Evolutionary conservation across 2,797 vertebrate genomes (phyloP).

Genomic region (Macropodus opercularis): DNA sequence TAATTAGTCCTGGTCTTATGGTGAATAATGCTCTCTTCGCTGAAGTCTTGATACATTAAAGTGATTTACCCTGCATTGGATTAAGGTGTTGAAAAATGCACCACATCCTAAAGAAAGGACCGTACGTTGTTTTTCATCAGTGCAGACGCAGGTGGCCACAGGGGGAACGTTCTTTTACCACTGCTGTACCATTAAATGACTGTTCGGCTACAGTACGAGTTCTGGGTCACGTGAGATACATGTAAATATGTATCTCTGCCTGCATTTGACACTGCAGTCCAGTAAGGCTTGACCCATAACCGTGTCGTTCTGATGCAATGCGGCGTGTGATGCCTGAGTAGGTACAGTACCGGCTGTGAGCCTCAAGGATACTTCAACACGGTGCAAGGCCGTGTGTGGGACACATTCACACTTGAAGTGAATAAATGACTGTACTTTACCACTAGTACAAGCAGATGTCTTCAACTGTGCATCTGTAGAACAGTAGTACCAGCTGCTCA

Average conservation of each 20-base stretch:
- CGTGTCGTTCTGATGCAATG: slow-evolving; percentile 24
- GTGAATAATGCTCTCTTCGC: slow-evolving; percentile 21
- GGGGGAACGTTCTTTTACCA: neutral
- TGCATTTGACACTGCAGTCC: slow-evolving; percentile 1
- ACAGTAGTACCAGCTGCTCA: neutral
- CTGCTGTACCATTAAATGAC: neutral
- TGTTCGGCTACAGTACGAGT: too few relatives aligned
- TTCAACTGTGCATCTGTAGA: neutral
- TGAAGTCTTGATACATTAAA: slow-evolving; percentile 24
- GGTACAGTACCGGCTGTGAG: slow-evolving; percentile 33
- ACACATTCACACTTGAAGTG: slow-evolving; percentile 13
- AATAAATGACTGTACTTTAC: slow-evolving; percentile 1
- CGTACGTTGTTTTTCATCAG: neutral
- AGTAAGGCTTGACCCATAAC: slow-evolving; percentile 28
- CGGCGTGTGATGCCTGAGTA: slow-evolving; percentile 39
- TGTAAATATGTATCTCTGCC: neutral
- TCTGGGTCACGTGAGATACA: too few relatives aligned
- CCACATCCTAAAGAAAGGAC: neutral
- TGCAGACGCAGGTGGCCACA: neutral
- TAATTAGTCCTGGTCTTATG: slow-evolving; percentile 31
- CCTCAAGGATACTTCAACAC: slow-evolving; percentile 31
- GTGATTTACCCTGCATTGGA: slow-evolving; percentile 22
- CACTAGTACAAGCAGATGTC: neutral
- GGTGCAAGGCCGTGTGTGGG: slow-evolving; percentile 21
- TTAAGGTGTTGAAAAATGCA: slow-evolving; percentile 9